Evolutionary conservation across 2,797 vertebrate genomes (phyloP), one percentile per base, ranked within the genome.

Genomic region (Gymnoscopelus braueri): DNA sequence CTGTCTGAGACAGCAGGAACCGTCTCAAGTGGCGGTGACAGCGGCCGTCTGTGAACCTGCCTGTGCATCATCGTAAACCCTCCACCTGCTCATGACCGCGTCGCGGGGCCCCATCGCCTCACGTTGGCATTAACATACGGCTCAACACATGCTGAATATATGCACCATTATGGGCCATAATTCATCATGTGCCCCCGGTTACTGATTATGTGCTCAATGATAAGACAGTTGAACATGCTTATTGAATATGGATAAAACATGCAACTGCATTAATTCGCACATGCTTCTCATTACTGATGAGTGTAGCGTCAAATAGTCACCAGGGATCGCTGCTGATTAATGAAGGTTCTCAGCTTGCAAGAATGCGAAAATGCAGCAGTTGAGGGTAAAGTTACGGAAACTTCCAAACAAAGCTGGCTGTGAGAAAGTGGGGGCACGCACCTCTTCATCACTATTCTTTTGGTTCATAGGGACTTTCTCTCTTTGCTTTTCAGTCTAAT

Each of bases 211-310:
- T 82, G 82, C 72, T 84, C 74, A 57, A 23, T 50, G 78, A 87
- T 84, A 82, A 87, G 74, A 73, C 77, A 71, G 69, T 74, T 74
- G 72, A 83, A 90, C 87, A 85, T 83, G 84, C 71, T 79, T 85
- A 89, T 85, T 87, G 90, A 88, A 87, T 86, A 85, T 89, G 78
- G 78, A 86, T 85, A 71, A 83, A 82, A 87, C 70, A 83, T 72
- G 65, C 77, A 84, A 81, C 60, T 77, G 66, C 78, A 67, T 84
- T 77, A 54, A 81, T 86, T 86, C 84, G 65, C 71, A 49, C 67
- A 62, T 68, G 81, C 71, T 72, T 81, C 60, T 85, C 84, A 82
- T 87, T 75, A 82, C 75, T 68, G 77, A 79, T 58, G 64, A 87
- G 69, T 35, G 15, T 57, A 15, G 47, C 23, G 9, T 72, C 60